Evolutionary conservation across 2,113 vertebrate species (phyloP).

Genomic region (Solenodon paradoxus): DNA sequence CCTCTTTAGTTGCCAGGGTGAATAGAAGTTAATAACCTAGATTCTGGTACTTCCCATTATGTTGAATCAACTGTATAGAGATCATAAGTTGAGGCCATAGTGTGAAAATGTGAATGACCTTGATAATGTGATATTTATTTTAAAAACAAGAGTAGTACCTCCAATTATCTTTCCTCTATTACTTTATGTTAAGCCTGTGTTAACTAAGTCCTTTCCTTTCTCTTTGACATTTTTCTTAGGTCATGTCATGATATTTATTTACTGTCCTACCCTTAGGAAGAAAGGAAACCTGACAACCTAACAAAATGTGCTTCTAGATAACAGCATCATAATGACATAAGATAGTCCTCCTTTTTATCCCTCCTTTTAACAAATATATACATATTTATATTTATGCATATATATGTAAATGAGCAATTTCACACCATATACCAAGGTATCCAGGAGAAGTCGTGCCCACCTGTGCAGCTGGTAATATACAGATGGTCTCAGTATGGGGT

Average conservation of each 20-base stretch:
- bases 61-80: neutral
- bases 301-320: neutral
- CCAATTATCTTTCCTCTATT: neutral
- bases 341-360: neutral
- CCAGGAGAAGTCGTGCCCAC: neutral
- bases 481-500: too few species aligned
- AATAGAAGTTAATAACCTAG: neutral
- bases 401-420: too few species aligned
- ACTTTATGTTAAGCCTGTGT: neutral
- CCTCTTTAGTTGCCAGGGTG: neutral
- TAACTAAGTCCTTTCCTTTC: neutral
- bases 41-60: neutral
- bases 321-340: neutral
- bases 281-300: too few species aligned
- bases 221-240: neutral
- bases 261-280: neutral
- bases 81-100: neutral
- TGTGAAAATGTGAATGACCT: neutral
- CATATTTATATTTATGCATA: too few species aligned
- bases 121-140: neutral
- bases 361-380: neutral
- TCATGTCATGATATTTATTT: neutral
- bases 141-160: neutral
- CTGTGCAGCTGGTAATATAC: neutral
- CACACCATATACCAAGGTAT: neutral